These are phyloP conservation scores for Catharus ustulatus DNA, from an alignment of 2,797 vertebrate genomes.

Conservation along the genomic window DNA sequence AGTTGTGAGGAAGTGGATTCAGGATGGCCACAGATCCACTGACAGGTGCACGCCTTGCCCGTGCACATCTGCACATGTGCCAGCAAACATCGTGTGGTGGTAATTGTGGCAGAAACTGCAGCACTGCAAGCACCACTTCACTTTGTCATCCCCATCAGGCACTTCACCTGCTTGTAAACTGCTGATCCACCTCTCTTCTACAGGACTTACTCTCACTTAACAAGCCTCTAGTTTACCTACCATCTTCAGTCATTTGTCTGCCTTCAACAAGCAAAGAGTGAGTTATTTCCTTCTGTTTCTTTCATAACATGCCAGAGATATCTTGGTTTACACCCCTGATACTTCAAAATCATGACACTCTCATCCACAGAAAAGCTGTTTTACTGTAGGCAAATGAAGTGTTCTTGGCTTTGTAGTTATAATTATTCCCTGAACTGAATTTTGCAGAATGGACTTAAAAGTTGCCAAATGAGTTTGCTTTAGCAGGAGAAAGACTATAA, in stretches of 20 bases:
- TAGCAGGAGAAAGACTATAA: neutral
- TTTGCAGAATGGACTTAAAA: constrained; percentile 7
- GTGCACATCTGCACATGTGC: rapidly evolving
- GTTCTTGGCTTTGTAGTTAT: constrained; percentile 20
- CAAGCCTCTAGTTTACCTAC: neutral
- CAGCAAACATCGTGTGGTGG: rapidly evolving
- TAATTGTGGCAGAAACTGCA: neutral
- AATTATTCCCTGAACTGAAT: constrained; percentile 15
- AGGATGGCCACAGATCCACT: rapidly evolving
- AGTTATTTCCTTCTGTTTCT: constrained; percentile 28
- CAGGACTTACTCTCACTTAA: neutral
- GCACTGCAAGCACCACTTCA: neutral
- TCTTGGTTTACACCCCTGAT: constrained; percentile 17
- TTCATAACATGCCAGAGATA: neutral
- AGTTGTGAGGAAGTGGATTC: neutral
- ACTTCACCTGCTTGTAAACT: neutral
- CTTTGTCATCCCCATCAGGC: neutral
- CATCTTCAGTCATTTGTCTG: neutral
- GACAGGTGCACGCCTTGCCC: neutral
- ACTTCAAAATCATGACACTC: constrained; percentile 30
- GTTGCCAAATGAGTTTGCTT: neutral
- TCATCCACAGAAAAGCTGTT: neutral
- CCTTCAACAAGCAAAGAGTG: neutral
- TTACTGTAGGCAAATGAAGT: constrained; percentile 4
- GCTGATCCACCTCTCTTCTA: neutral